These are phyloP conservation scores for Bryconaethiops microstoma DNA, from an alignment of 2,797 vertebrate species.

Conservation along the genomic window DNA sequence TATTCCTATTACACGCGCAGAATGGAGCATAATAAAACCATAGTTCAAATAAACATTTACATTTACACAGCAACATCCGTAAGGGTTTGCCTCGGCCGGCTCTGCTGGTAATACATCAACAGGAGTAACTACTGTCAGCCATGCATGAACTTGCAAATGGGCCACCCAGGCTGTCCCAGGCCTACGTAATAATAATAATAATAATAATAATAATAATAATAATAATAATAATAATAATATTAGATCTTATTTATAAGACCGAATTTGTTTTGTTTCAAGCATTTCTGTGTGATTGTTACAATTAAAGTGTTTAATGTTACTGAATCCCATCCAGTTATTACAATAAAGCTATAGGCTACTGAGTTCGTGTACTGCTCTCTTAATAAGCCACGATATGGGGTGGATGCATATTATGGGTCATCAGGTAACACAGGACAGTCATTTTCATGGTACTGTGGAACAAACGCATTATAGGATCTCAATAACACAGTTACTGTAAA, in stretches of 20 bases:
- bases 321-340: conserved; percentile 7
- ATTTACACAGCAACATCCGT: conserved; percentile 55
- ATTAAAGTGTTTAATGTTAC: background rate
- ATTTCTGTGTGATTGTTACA: background rate
- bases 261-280: background rate
- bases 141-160: conserved; percentile 26
- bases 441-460: no score
- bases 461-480: background rate
- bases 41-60: conserved; percentile 54
- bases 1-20: conserved; percentile 36
- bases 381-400: background rate
- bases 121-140: conserved; percentile 35
- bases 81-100: conserved; percentile 20
- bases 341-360: background rate
- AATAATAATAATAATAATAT: conserved; percentile 1
- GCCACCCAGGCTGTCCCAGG: conserved; percentile 49
- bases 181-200: conserved; percentile 33
- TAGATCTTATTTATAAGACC: background rate
- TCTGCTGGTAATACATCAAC: conserved; percentile 42
- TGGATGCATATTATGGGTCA: background rate
- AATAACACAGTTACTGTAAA: background rate
- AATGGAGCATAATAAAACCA: conserved; percentile 47
- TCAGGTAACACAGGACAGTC: background rate
- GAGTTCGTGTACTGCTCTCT: background rate
- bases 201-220: conserved; percentile 28